A percentile compares a stretch with the other conserved stretches of the same genome.
phyloP scores from a whole-genome alignment of 1,140 invertebrate species.

The Odontomachus brunneus region DNA sequence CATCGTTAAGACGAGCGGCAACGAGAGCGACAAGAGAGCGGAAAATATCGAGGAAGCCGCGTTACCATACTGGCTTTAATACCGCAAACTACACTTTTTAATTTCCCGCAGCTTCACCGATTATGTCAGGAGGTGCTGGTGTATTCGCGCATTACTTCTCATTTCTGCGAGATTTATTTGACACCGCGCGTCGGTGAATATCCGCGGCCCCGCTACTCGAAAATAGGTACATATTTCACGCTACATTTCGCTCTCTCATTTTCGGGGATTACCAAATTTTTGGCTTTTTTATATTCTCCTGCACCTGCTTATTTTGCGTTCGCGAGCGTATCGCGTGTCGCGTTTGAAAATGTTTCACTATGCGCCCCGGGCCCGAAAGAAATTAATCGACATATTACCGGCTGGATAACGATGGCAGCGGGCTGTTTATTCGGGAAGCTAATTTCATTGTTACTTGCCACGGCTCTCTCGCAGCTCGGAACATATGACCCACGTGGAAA shows the following conservation, averaged over 20 bases:
- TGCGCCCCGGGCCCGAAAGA: background rate
- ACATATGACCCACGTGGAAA: background rate
- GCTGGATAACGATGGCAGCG: background rate
- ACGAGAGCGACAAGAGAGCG: background rate
- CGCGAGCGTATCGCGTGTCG: background rate
- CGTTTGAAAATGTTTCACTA: background rate
- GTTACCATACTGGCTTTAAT: conserved; percentile 60
- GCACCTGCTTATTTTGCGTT: background rate
- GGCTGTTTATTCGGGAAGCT: background rate
- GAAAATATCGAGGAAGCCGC: background rate
- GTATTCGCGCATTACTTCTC: conserved; percentile 65
- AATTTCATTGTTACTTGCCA: background rate
- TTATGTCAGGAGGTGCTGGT: conserved; percentile 58
- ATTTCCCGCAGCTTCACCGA: conserved; percentile 59
- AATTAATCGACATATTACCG: conserved; percentile 1
- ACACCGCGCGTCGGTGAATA: conserved; percentile 50
- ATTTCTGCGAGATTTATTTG: conserved; percentile 41
- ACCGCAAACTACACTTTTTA: conserved; percentile 70
- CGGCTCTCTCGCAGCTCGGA: background rate
- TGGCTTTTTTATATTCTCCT: background rate
- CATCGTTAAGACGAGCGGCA: background rate
- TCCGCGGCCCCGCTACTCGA: conserved; percentile 24
- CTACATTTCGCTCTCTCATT: conserved; percentile 33
- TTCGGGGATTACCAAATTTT: conserved; percentile 52
- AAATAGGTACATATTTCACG: conserved; percentile 66